These are phyloP conservation scores for Trachurus trachurus DNA, from an alignment of 2,797 vertebrate species.

Conservation along the genomic window DNA sequence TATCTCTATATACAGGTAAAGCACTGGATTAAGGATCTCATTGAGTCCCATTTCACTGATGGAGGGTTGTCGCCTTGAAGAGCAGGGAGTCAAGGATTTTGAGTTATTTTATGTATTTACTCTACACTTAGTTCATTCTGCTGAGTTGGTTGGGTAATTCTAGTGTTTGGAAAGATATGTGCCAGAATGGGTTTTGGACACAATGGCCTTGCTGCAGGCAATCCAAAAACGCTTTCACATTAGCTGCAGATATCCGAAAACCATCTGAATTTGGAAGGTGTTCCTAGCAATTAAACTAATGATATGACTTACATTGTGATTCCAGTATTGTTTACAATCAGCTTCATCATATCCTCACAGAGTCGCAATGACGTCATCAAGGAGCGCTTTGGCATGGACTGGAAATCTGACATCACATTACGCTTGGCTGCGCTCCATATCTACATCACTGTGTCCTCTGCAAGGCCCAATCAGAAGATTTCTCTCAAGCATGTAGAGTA, in stretches of 20 bases:
- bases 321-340: slow-evolving; percentile 7
- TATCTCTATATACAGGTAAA: slow-evolving; percentile 98
- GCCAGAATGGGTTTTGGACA: background rate
- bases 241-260: slow-evolving; percentile 10
- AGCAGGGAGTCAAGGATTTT: slow-evolving; percentile 3
- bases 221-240: slow-evolving; percentile 23
- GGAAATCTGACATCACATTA: slow-evolving; percentile 95
- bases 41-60: slow-evolving; percentile 35
- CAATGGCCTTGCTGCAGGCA: slow-evolving; percentile 3
- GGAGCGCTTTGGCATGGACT: slow-evolving; percentile 95
- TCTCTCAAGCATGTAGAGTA: slow-evolving; percentile 99
- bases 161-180: slow-evolving; percentile 13
- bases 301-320: background rate
- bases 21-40: slow-evolving; percentile 43
- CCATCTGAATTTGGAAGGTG: background rate
- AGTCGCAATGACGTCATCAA: slow-evolving; percentile 99
- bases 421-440: slow-evolving; percentile 96
- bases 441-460: slow-evolving; percentile 97
- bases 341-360: slow-evolving; percentile 77
- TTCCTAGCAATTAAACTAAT: slow-evolving; percentile 9
- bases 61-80: slow-evolving; percentile 22
- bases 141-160: slow-evolving; percentile 23
- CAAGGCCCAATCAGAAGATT: slow-evolving; percentile 97
- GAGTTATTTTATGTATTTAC: background rate
- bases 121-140: slow-evolving; percentile 1